Evolutionary conservation across 2,113 vertebrate species (phyloP).

Genomic region (Geococcyx californianus): DNA sequence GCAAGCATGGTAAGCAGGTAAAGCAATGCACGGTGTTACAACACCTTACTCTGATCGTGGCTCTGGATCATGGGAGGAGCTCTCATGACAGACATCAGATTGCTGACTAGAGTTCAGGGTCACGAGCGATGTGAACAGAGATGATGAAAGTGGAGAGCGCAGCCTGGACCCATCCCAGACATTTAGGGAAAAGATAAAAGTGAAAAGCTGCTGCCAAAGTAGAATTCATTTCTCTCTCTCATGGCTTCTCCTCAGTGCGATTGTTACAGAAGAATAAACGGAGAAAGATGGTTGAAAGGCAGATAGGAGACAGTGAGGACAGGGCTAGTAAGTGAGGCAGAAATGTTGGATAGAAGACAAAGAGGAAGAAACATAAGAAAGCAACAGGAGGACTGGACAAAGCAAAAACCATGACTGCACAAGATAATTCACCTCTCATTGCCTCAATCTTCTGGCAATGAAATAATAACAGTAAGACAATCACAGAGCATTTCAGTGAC

Average conservation of each 20-base stretch:
- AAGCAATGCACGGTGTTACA: not conserved
- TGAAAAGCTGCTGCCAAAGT: conserved; percentile 29
- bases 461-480: conserved; percentile 19
- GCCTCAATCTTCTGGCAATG: not conserved
- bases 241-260: not conserved
- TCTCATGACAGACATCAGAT: conserved; percentile 40
- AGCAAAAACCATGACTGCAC: not conserved
- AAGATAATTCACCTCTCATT: not conserved
- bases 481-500: not conserved
- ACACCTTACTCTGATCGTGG: not conserved
- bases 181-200: conserved; percentile 38
- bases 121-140: not conserved
- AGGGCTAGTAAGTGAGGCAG: not conserved
- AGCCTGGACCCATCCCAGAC: conserved; percentile 34
- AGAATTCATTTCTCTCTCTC: conserved; percentile 1
- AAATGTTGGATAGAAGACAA: conserved; percentile 13
- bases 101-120: conserved; percentile 14
- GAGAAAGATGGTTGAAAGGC: conserved; percentile 23
- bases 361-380: conserved; percentile 12
- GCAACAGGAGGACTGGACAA: not conserved
- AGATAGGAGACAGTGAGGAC: not conserved
- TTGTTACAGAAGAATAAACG: conserved; percentile 23
- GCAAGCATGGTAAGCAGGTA: not conserved
- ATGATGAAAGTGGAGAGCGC: conserved; percentile 25
- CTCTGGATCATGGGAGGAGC: conserved; percentile 15